A percentile compares a stretch with the other conserved stretches of the same genome.
Conservation (phyloP, 53 echinoderm and acorn worm genomes). For the Echinometra lucunter region DNA sequence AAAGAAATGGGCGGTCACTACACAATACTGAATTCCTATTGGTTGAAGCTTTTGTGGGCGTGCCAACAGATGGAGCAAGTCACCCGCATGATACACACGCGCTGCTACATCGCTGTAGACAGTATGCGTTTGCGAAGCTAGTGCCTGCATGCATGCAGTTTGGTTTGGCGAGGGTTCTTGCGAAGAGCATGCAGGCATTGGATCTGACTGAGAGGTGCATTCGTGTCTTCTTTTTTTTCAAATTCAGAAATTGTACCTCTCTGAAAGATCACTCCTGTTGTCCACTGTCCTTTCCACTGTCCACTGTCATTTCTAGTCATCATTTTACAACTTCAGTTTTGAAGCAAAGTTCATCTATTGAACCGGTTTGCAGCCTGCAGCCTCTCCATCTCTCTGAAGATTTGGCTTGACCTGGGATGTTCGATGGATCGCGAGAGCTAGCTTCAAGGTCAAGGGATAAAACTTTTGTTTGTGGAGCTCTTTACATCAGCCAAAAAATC, state of each 20-base stretch:
- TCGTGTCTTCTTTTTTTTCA: no score
- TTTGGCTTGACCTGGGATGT: constrained; percentile 16
- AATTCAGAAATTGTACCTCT: background rate
- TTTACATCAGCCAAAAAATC: background rate
- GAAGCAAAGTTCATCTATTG: background rate
- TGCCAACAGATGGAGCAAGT: constrained; percentile 1
- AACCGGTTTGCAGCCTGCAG: background rate
- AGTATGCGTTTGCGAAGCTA: background rate
- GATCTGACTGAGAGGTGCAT: background rate
- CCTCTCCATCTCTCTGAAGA: background rate
- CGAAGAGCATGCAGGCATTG: background rate
- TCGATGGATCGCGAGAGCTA: background rate
- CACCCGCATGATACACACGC: background rate
- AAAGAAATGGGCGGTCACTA: constrained; percentile 44
- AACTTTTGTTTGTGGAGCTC: constrained; percentile 30
- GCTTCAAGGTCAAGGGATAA: background rate
- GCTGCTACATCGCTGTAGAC: background rate
- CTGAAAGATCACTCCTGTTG: constrained; percentile 33
- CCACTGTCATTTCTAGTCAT: background rate
- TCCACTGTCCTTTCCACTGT: background rate
- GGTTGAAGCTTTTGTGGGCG: constrained; percentile 50
- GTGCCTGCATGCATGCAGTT: background rate
- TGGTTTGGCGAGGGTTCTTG: background rate
- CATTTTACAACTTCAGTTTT: constrained; percentile 1
- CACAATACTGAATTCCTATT: background rate